Conservation (phyloP, 2,113 vertebrate genomes). For the Brachirus orientalis region DNA sequence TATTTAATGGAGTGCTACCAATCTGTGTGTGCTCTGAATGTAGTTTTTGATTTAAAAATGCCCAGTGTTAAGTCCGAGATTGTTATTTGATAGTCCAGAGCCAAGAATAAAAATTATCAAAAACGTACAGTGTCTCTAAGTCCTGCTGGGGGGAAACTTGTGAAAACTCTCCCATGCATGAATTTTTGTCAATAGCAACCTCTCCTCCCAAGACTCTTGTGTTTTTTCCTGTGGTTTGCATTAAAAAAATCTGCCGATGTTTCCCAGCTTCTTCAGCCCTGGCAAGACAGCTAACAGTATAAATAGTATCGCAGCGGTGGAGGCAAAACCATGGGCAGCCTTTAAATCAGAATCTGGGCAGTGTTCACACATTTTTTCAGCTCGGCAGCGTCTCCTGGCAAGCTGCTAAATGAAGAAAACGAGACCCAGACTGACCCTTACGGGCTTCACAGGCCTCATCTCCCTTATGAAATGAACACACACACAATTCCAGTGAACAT, state of each 20-base stretch:
- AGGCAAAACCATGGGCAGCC: conserved; percentile 56
- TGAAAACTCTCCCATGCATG: conserved; percentile 36
- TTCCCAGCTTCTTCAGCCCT: conserved; percentile 47
- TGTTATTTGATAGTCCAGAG: neutral
- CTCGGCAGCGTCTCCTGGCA: conserved; percentile 69
- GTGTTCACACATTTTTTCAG: conserved; percentile 75
- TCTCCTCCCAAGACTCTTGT: conserved; percentile 4
- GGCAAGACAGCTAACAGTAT: conserved; percentile 54
- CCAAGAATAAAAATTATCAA: neutral
- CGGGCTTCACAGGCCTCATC: conserved; percentile 30
- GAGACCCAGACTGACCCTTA: conserved; percentile 65
- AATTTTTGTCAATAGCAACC: conserved; percentile 33
- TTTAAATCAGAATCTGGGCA: conserved; percentile 72
- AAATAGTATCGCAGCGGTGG: conserved; percentile 64
- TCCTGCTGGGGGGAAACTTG: conserved; percentile 30
- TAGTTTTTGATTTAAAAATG: neutral
- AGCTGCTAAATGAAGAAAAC: conserved; percentile 68
- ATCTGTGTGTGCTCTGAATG: conserved; percentile 2
- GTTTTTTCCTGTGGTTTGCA: conserved; percentile 53
- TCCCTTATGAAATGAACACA: conserved; percentile 50
- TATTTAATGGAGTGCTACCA: too few species aligned
- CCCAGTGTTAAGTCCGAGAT: neutral
- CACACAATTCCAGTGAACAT: conserved; percentile 54
- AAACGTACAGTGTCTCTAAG: neutral
- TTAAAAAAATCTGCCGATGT: conserved; percentile 62